These are phyloP conservation scores for Rhopalosiphum padi DNA, from an alignment of 1,140 invertebrate genomes.

Conservation along the genomic window DNA sequence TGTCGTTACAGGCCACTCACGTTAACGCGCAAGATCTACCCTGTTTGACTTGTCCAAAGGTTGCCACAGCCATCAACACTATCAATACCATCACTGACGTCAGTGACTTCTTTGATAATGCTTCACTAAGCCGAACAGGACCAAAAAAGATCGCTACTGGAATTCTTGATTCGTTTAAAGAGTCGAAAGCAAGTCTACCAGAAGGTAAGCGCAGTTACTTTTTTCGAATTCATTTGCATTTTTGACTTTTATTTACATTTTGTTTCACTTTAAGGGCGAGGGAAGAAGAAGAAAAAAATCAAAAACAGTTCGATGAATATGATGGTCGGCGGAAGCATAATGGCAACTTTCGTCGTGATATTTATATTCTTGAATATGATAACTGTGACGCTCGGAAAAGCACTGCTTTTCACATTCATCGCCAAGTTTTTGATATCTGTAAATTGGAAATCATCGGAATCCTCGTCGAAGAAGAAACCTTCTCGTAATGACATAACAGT, in stretches of 20 bases:
- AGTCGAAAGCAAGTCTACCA: neutral
- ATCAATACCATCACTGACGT: neutral
- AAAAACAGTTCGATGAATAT: conserved; percentile 24
- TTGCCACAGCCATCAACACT: no score
- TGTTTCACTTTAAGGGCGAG: neutral
- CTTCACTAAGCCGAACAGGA: neutral
- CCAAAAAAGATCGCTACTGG: neutral
- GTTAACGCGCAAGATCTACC: neutral
- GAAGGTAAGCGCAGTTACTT: neutral
- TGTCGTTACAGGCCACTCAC: neutral
- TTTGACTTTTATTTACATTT: neutral
- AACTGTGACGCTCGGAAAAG: neutral
- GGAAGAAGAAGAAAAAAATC: neutral
- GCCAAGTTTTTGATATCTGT: conserved; percentile 23
- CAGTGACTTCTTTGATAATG: neutral
- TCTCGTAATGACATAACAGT: neutral
- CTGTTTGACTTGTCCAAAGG: no score
- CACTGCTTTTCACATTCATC: conserved; percentile 31
- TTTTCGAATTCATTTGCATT: neutral
- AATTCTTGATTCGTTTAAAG: neutral
- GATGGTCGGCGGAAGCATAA: conserved; percentile 22
- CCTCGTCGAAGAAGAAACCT: neutral
- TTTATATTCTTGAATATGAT: neutral
- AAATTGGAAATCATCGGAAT: neutral
- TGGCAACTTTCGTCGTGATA: neutral